Evolutionary conservation across 2,888 invertebrate genomes (phyloP).

Genomic region (Ypsolopha sequella): DNA sequence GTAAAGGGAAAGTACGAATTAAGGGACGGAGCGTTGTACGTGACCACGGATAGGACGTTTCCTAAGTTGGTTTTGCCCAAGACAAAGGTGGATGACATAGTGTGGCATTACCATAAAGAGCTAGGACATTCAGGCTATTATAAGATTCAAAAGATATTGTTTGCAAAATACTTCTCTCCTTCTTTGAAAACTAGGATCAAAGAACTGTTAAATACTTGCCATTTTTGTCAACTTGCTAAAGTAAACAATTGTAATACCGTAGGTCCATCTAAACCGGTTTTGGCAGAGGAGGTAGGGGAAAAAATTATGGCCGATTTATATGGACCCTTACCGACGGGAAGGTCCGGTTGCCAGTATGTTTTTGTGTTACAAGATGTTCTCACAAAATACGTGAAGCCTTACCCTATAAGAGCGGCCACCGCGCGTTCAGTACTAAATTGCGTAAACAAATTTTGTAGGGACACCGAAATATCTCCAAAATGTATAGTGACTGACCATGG

Average conservation of each 20-base stretch:
- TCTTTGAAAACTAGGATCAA: not conserved
- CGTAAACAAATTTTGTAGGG: not conserved
- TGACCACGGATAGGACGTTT: not conserved
- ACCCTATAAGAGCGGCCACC: not conserved
- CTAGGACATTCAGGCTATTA: conserved; percentile 7
- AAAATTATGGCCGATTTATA: conserved; percentile 5
- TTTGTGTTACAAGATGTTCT: conserved; percentile 2
- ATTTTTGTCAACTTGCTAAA: conserved; percentile 8
- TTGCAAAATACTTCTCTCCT: conserved; percentile 2
- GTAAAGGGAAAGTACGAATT: not conserved
- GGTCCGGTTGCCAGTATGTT: conserved; percentile 5
- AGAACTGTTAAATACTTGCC: conserved; percentile 4
- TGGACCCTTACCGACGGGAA: conserved; percentile 4
- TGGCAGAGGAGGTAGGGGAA: conserved; percentile 6
- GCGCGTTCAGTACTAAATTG: not conserved
- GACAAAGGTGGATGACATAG: not conserved
- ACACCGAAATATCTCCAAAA: not conserved
- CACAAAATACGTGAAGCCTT: not conserved
- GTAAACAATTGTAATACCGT: conserved; percentile 3
- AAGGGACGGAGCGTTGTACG: not conserved
- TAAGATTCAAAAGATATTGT: conserved; percentile 2
- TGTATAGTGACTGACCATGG: not conserved
- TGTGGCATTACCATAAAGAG: conserved; percentile 4
- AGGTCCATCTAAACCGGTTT: conserved; percentile 5
- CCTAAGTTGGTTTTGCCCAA: conserved; percentile 2